Evolutionary conservation across 2,888 invertebrate species (phyloP).

Genomic region (Ceratothoa steindachneri): DNA sequence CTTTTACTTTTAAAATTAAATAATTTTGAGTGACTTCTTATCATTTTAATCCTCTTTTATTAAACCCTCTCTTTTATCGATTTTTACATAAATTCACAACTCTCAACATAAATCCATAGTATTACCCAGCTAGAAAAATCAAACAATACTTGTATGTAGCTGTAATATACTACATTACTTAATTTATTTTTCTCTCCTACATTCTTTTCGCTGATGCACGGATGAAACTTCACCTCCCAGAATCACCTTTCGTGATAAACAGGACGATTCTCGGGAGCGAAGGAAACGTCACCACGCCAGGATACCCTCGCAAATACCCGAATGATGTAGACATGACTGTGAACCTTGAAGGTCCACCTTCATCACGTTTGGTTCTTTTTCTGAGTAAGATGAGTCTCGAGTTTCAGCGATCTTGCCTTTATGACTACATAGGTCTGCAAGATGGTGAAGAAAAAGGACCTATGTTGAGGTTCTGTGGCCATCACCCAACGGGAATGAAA

Average conservation of each 20-base stretch:
- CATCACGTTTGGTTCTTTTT: constrained; percentile 65
- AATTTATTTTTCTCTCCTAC: no score
- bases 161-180: no score
- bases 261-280: constrained; percentile 19
- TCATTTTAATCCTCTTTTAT: no score
- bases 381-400: constrained; percentile 69
- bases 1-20: no score
- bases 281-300: constrained; percentile 67
- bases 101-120: no score
- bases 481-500: constrained; percentile 52
- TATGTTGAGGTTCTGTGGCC: constrained; percentile 59
- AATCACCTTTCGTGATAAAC: constrained; percentile 16
- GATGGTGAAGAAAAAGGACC: constrained; percentile 3
- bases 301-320: constrained; percentile 67
- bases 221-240: no score
- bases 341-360: constrained; percentile 63
- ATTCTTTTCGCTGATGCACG: no score
- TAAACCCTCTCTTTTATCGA: no score
- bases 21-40: no score
- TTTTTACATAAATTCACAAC: no score
- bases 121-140: no score
- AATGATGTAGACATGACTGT: constrained; percentile 69
- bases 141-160: no score
- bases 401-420: constrained; percentile 70
- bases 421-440: constrained; percentile 66